Evolutionary conservation across 2,113 vertebrate genomes (phyloP), one percentile per base, ranked within the genome.

Genomic region (Tylochromis polylepis): DNA sequence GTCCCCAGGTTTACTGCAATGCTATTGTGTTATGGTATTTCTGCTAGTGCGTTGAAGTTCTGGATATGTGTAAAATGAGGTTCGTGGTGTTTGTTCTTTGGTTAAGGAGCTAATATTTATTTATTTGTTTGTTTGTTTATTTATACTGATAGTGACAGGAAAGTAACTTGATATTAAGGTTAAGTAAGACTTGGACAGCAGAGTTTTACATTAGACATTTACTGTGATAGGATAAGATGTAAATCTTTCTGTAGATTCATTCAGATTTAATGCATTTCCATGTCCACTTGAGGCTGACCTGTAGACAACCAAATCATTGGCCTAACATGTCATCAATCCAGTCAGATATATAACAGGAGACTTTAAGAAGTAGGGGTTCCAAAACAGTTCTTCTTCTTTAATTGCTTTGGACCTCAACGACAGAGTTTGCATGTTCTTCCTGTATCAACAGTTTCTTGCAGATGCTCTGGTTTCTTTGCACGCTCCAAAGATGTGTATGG

Each of bases 161-260:
- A 8, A 75, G 67, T 85, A 9, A 84, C 55, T 49, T 78, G n/a
- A 92, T 86, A 87, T 60, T 83, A 46, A 75, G 27, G 70, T 84
- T 56, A 72, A 46, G 15, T 85, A 72, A 77, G 22, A 24, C 57
- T 43, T 43, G 4, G 7, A 11, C 11, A 49, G 27, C 31, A 70
- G n/a, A 3, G 24, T 70, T 89, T 56, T 41, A 70, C n/a, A 56
- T 56, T 59, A 70, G 46, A 51, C 43, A 51, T 56, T 51, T 22
- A 53, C n/a, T 65, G 60, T 65, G 38, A 27, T 22, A 18, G 14
- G 65, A 6, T 49, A 38, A 65, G 34, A 38, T 65, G 34, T 38
- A 38, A 65, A 38, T 38, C 60, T 65, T 65, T 38, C 34, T 38
- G 29, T 72, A 62, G 11, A 67, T 34, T 78, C 15, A 53, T 16